phyloP scores from a whole-genome alignment of 2,113 vertebrate species.

The Istiophorus platypterus region DNA sequence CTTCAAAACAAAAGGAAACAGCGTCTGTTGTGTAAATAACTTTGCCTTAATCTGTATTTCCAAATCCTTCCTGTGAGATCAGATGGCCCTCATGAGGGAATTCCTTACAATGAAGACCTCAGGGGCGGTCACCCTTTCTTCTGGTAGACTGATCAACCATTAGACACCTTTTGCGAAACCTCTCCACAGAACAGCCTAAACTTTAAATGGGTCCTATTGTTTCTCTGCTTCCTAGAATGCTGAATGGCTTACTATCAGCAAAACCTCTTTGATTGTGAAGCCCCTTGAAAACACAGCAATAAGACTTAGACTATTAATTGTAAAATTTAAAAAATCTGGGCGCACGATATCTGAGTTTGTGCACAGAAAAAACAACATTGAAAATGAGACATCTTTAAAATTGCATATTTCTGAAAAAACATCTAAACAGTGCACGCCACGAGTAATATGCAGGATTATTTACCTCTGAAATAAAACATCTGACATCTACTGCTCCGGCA shows the following conservation, averaged over 20 bases:
- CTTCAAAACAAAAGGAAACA: conserved; percentile 37
- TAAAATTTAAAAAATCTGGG: background rate
- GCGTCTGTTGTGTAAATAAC: conserved; percentile 30
- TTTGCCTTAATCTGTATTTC: conserved; percentile 35
- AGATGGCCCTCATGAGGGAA: conserved; percentile 10
- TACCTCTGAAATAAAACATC: background rate
- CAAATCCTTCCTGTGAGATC: conserved; percentile 61
- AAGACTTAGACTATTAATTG: background rate
- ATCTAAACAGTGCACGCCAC: background rate
- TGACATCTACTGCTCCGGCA: background rate
- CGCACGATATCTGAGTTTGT: background rate
- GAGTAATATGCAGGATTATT: background rate
- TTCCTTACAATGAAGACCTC: conserved; percentile 47
- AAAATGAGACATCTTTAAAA: background rate
- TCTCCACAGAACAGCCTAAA: background rate
- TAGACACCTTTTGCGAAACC: conserved; percentile 5
- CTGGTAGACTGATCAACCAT: conserved; percentile 42
- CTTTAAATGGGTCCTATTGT: background rate
- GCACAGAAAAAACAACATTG: background rate
- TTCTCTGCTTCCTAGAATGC: background rate
- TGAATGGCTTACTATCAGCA: background rate
- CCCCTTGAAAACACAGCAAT: background rate
- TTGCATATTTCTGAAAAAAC: background rate
- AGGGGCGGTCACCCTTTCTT: conserved; percentile 18
- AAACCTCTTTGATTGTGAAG: background rate